Evolutionary conservation across 2,888 invertebrate genomes (phyloP).

Genomic region (Yponomeuta cagnagella): DNA sequence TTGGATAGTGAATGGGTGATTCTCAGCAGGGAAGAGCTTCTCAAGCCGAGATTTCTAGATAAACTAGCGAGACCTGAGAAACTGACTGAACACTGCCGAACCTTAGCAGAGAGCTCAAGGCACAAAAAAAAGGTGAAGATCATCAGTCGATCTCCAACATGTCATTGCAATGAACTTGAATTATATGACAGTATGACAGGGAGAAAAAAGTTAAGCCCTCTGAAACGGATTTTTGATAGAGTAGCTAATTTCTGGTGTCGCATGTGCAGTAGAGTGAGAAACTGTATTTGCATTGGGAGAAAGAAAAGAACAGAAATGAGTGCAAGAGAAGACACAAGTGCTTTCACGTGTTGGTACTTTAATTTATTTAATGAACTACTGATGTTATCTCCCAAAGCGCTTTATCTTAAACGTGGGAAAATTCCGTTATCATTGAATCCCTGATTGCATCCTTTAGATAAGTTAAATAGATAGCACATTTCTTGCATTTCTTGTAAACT

Average conservation of each 20-base stretch:
- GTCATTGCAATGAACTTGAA: constrained; percentile 46
- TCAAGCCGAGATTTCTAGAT: constrained; percentile 53
- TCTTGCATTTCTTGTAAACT: too few relatives aligned
- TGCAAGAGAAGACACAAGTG: constrained; percentile 14
- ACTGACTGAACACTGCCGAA: constrained; percentile 46
- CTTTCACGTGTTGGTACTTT: constrained; percentile 9
- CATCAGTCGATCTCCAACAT: constrained; percentile 47
- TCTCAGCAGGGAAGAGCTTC: constrained; percentile 43
- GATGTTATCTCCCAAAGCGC: neutral
- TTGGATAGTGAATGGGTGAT: constrained; percentile 63
- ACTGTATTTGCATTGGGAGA: constrained; percentile 29
- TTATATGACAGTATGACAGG: constrained; percentile 29
- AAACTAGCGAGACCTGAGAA: constrained; percentile 40
- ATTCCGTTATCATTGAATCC: neutral
- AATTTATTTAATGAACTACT: neutral
- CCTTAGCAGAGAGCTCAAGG: constrained; percentile 34
- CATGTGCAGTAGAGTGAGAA: constrained; percentile 34
- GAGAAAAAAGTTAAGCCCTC: constrained; percentile 4
- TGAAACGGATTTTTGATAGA: constrained; percentile 18
- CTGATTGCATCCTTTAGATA: too few relatives aligned
- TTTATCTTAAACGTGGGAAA: neutral
- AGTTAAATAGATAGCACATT: too few relatives aligned
- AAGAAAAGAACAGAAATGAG: constrained; percentile 20
- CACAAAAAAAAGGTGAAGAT: constrained; percentile 36
- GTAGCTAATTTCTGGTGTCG: constrained; percentile 28